Conservation (phyloP, 2,113 vertebrate species). For the Mungos mungo region DNA sequence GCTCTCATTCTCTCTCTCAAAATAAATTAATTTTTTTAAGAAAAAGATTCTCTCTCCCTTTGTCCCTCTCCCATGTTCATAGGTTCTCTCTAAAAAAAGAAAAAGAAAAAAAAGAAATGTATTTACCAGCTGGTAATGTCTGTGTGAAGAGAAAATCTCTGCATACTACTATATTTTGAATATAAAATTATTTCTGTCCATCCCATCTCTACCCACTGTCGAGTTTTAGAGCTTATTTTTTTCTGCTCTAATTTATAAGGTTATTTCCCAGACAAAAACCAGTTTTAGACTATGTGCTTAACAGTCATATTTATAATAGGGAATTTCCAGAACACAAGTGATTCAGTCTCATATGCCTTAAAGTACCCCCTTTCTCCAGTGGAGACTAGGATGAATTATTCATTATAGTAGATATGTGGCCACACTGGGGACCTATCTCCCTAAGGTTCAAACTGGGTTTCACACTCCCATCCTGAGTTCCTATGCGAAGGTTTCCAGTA, state of each 20-base stretch:
- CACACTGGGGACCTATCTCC: background rate
- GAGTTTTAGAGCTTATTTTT: background rate
- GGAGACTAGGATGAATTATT: background rate
- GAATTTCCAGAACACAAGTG: constrained; percentile 52
- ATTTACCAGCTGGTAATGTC: background rate
- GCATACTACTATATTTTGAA: background rate
- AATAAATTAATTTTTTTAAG: no score
- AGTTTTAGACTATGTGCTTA: background rate
- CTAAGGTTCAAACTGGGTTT: background rate
- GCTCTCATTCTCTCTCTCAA: no score
- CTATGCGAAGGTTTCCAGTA: background rate
- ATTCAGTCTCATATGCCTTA: constrained; percentile 14
- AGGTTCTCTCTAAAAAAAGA: no score
- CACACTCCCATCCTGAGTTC: background rate
- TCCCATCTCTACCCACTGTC: background rate
- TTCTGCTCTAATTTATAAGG: background rate
- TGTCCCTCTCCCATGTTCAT: no score
- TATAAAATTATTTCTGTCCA: constrained; percentile 9
- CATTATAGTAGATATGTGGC: background rate
- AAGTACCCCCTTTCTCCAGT: background rate
- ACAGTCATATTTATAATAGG: background rate
- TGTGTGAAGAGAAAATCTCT: background rate
- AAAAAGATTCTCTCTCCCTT: no score
- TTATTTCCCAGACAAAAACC: background rate
- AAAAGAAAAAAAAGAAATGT: background rate